A percentile compares a stretch with the other conserved stretches of the same genome.
Conservation (phyloP, 2,888 invertebrate species). For the Liopterus haemorrhoidalis region DNA sequence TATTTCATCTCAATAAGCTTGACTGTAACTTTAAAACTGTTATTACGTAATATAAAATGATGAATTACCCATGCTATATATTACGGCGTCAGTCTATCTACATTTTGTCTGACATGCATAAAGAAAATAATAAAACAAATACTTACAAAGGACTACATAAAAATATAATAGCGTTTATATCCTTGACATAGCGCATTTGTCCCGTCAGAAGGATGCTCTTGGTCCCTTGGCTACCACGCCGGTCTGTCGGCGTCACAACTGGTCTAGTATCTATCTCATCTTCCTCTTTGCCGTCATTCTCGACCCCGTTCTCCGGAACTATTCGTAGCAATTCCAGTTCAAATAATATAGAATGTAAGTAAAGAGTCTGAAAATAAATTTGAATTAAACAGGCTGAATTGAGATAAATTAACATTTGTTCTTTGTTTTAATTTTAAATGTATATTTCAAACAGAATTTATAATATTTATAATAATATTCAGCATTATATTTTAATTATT, state of each 20-base stretch:
- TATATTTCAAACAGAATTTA: too few species aligned
- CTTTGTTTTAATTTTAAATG: slow-evolving; percentile 2
- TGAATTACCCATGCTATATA: too few species aligned
- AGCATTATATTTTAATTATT: too few species aligned
- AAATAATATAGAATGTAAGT: slow-evolving; percentile 77
- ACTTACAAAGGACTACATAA: slow-evolving; percentile 83
- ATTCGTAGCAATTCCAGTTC: slow-evolving; percentile 70
- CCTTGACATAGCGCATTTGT: slow-evolving; percentile 75
- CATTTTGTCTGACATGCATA: too few species aligned
- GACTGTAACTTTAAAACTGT: too few species aligned
- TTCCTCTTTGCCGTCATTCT: slow-evolving; percentile 7
- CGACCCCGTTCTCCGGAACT: slow-evolving; percentile 32
- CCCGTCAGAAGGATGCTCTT: slow-evolving; percentile 75
- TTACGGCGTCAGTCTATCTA: too few species aligned
- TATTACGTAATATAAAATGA: too few species aligned
- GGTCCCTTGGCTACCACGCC: slow-evolving; percentile 60
- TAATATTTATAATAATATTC: too few species aligned
- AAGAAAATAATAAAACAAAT: slow-evolving; percentile 6
- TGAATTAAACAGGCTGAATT: slow-evolving; percentile 81
- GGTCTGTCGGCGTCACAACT: slow-evolving; percentile 41
- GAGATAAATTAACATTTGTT: slow-evolving; percentile 23
- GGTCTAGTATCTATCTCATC: slow-evolving; percentile 29
- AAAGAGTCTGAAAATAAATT: slow-evolving; percentile 57
- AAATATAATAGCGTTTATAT: slow-evolving; percentile 75
- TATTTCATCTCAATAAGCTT: too few species aligned